Base-by-base conservation (phyloP, 1,140 invertebrate species). In the Rhagoletis pomonella region DNA sequence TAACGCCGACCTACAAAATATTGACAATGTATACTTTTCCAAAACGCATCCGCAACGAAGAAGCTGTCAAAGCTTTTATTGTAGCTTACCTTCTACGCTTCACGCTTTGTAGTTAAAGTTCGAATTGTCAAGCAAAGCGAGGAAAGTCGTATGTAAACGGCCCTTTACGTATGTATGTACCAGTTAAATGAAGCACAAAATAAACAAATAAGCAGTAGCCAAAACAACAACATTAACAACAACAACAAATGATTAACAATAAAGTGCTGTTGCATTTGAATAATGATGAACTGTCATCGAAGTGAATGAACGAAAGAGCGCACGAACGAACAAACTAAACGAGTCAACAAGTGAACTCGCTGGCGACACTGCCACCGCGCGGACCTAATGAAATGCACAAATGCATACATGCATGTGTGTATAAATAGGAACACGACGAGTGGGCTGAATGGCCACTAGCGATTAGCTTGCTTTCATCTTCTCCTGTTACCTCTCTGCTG, bases 271-370 rank as follows among this genome's bases (percentile, higher is more conserved):
- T 73, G 67, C 39, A 73, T 81, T 81, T 55, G 47, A 81, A 81
- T 55, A 81, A 81, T 81, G 73, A 81, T 55, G 73, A 81, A 81
- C 73, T 81, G 73, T 81, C 73, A 81, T 81, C 73, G 73, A 81
- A 55, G 73, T 29, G 73, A 81, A 81, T 81, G 73, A 55, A 81
- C 73, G 73, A 55, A 81, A 55, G 73, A 55, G 55, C 73, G 73
- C 19, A 81, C 42, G n/a, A 81, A 81, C 73, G 73, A 81, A n/a
- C 19, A 44, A 81, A 58, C 73, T 1, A 29, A 29, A 29, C 29
- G 29, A 29, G 29, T 29, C 29, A 67, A 67, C 0, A 5, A 81
- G n/a, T 2, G 42, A 47, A 50, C 17, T 3, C 42, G 73, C 73
- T 39, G 42, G 17, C 47, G 17, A 39, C 47, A 77, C 47, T 77